These are phyloP conservation scores for Tenthredo mesomela DNA, from an alignment of 2,888 invertebrate genomes.

Conservation along the genomic window DNA sequence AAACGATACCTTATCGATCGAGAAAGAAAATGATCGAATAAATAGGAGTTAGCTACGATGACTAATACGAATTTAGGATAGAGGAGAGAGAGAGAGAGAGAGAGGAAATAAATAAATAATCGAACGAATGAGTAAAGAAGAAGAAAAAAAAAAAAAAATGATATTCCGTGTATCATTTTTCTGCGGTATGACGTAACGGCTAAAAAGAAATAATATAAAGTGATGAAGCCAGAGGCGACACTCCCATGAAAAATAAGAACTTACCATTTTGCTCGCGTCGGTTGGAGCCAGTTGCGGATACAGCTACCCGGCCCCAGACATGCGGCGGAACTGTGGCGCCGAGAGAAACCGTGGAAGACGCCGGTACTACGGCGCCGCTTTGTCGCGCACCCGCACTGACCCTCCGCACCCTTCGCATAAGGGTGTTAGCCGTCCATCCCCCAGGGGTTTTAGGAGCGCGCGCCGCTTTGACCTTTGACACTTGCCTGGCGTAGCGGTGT, in stretches of 20 bases:
- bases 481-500: not conserved
- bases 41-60: not conserved
- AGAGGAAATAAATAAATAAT: not conserved
- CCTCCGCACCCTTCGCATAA: slow-evolving; percentile 56
- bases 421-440: slow-evolving; percentile 38
- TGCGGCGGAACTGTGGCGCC: slow-evolving; percentile 73
- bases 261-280: slow-evolving; percentile 70
- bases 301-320: slow-evolving; percentile 68
- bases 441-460: not conserved
- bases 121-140: not conserved
- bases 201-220: not conserved
- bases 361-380: slow-evolving; percentile 70
- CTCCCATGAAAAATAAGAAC: slow-evolving; percentile 56
- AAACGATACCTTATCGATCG: not conserved
- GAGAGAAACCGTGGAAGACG: slow-evolving; percentile 63
- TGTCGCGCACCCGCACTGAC: slow-evolving; percentile 71
- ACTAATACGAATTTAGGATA: not conserved
- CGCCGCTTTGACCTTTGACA: slow-evolving; percentile 44
- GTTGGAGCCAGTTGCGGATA: slow-evolving; percentile 56
- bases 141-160: too few relatives aligned
- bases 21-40: not conserved
- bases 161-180: not conserved
- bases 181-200: not conserved
- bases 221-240: not conserved
- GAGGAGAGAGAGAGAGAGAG: not conserved